Evolutionary conservation across 2,888 invertebrate species (phyloP), one percentile per base, ranked within the genome.

Genomic region (Drosophila crucigera): DNA sequence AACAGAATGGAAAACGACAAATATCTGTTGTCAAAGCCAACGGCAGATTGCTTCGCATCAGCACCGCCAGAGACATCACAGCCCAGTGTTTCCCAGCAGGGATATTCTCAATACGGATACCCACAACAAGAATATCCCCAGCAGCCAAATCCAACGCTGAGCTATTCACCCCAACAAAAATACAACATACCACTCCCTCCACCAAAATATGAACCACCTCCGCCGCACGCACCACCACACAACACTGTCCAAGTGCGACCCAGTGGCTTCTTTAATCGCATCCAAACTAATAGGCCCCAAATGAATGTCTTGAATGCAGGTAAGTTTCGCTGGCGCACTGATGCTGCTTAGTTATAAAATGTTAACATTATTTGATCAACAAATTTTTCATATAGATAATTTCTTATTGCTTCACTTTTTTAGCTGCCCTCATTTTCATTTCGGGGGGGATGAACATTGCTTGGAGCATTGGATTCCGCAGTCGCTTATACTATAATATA

Each of bases 361-460:
- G 16, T 47, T 14, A 16, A 16, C 14, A 22, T 22, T 25, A 16
- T 47, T 9, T 9, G 16, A 47, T 16, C 16, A 25, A 43, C 43
- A 43, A 43, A 22, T 43, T 22, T 14, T 14, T 22, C 43, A 22
- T n/a, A 19, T 37, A 9, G 7, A 31, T 22, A n/a, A 43, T 31
- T 22, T 16, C 3, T 2, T 47, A 43, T 14, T 28, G 16, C 10
- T 52, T 14, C 16, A 31, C 2, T 2, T 10, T 47, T 55, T 4
- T 41, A 92, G 92, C 82, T 33, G 41, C 73, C 0, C 54, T 90
- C 0, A 84, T 91, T 61, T 89, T 92, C 30, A 6, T 80, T 11
- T 78, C 91, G 9, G 92, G 89, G 33, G 92, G 92, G 35, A 83
- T 92, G 83, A 89, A 80, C 60, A 70, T 91, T 0, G 91, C 90